Conservation (phyloP, 2,797 vertebrate species). For the Pseudopleuronectes americanus region DNA sequence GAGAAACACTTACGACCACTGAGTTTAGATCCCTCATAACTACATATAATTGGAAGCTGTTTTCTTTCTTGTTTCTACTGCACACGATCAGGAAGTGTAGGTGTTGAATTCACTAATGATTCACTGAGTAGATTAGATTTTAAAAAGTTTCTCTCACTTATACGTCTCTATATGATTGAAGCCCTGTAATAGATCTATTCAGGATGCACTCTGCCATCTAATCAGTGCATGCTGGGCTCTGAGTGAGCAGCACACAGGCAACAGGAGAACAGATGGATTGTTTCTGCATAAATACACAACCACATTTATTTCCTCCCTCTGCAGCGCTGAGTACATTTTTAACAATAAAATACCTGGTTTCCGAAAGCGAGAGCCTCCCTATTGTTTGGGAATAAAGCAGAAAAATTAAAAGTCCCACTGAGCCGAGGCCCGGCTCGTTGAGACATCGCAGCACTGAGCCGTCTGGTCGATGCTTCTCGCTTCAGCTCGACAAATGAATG, state of each 20-base stretch:
- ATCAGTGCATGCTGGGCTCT: neutral
- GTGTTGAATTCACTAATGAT: neutral
- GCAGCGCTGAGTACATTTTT: neutral
- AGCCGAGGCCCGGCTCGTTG: constrained; percentile 8
- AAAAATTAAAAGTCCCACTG: neutral
- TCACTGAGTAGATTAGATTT: neutral
- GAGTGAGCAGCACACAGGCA: neutral
- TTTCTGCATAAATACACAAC: neutral
- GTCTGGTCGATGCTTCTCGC: constrained; percentile 8
- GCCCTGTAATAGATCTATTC: neutral
- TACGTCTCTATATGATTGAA: neutral
- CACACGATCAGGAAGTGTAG: neutral
- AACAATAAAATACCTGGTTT: neutral
- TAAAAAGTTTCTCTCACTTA: neutral
- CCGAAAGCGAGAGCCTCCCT: neutral
- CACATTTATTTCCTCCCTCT: neutral
- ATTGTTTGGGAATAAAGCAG: neutral
- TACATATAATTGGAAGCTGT: neutral
- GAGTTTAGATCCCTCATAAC: constrained; percentile 2
- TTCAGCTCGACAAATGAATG: constrained; percentile 16
- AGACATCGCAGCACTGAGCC: neutral
- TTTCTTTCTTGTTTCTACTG: neutral
- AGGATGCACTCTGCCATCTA: neutral
- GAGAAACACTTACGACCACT: neutral
- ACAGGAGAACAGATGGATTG: neutral